Conservation (phyloP, 64 coral and sea anemone genomes). For the Montipora capricornis region DNA sequence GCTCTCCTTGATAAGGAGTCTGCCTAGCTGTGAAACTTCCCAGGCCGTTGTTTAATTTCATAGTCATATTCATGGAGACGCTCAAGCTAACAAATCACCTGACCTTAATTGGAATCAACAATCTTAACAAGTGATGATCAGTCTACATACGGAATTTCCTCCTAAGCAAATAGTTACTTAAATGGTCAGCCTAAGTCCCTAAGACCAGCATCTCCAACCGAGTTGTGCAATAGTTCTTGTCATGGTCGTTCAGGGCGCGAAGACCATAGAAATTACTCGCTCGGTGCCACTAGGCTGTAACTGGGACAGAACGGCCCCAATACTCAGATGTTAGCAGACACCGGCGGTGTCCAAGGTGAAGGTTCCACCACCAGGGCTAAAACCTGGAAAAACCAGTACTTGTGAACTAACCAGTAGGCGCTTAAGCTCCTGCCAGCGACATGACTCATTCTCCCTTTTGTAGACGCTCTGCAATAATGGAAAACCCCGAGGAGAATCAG, state of each 20-base stretch:
- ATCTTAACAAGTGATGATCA: background rate
- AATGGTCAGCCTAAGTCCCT: conserved; percentile 38
- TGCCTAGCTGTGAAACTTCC: too few relatives aligned
- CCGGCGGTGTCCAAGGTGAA: conserved; percentile 35
- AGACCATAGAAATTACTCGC: conserved; percentile 41
- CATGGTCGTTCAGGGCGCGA: conserved; percentile 52
- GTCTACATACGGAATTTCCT: too few relatives aligned
- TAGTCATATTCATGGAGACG: conserved; percentile 42
- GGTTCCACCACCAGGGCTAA: background rate
- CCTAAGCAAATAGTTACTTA: background rate
- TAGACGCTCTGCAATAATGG: conserved; percentile 45
- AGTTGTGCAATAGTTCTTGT: conserved; percentile 59
- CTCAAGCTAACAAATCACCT: background rate
- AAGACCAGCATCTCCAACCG: conserved; percentile 53
- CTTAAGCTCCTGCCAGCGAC: conserved; percentile 31
- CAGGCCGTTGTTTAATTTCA: conserved; percentile 32
- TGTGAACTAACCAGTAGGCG: background rate
- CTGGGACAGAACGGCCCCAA: conserved; percentile 59
- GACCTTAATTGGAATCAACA: background rate
- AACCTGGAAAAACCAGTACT: conserved; percentile 32
- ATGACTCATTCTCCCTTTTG: conserved; percentile 23
- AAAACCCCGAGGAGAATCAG: conserved; percentile 40
- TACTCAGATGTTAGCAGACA: conserved; percentile 11
- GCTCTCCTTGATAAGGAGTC: too few relatives aligned
- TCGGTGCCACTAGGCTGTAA: conserved; percentile 51